A percentile compares a stretch with the other conserved stretches of the same genome.
phyloP scores from a whole-genome alignment of 2,888 invertebrate species.

The Hydrotaea diabolus region DNA sequence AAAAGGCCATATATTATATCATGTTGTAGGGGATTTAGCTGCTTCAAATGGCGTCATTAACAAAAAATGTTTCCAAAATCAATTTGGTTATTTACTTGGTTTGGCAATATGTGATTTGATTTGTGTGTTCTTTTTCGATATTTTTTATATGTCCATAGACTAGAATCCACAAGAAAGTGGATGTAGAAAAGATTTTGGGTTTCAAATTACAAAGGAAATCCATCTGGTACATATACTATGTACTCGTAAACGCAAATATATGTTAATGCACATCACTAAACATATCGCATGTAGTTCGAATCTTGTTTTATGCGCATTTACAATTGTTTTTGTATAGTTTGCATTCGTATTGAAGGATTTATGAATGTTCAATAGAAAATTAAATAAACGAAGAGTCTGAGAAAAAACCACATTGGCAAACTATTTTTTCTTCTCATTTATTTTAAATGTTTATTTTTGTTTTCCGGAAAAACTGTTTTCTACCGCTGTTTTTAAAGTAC shows the following conservation, averaged over 20 bases:
- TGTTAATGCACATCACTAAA: too few relatives aligned
- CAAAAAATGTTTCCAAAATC: conserved; percentile 3
- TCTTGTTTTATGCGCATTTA: too few relatives aligned
- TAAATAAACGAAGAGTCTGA: background rate
- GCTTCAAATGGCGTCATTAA: background rate
- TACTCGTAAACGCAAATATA: too few relatives aligned
- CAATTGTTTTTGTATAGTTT: background rate
- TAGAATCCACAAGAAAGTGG: background rate
- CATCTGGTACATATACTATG: too few relatives aligned
- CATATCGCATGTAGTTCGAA: too few relatives aligned
- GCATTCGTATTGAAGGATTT: background rate
- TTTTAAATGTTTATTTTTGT: background rate
- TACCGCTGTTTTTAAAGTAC: background rate
- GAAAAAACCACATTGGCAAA: background rate
- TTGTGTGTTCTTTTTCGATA: background rate
- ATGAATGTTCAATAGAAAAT: background rate
- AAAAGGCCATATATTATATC: background rate
- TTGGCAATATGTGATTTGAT: background rate
- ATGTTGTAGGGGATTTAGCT: background rate
- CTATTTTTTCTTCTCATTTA: background rate
- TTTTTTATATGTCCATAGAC: background rate
- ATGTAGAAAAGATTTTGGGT: background rate
- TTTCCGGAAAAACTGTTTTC: background rate
- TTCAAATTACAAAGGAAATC: background rate
- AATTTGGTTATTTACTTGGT: background rate